phyloP scores from a whole-genome alignment of 1,140 invertebrate genomes.

The Lamellibrachia luymesi region DNA sequence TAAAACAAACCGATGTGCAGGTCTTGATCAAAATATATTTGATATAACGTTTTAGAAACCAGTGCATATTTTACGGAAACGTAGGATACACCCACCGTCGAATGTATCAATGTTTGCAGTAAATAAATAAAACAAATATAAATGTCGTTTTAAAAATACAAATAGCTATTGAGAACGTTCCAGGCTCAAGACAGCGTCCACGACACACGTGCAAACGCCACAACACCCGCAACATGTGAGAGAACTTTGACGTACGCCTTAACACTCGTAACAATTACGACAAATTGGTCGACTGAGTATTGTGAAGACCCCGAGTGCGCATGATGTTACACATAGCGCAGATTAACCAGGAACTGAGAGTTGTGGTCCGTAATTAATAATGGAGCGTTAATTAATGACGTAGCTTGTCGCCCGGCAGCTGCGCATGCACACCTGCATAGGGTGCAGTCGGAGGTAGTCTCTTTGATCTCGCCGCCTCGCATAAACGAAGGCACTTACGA shows the following conservation, averaged over 20 bases:
- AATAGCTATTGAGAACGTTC: too few species aligned
- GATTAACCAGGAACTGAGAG: neutral
- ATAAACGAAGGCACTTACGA: neutral
- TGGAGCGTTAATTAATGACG: neutral
- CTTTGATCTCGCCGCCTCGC: neutral
- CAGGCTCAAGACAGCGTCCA: too few species aligned
- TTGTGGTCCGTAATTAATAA: neutral
- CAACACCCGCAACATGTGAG: neutral
- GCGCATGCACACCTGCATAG: neutral
- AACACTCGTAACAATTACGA: neutral
- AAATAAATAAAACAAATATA: too few species aligned
- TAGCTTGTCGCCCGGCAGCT: neutral
- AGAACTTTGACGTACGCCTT: neutral
- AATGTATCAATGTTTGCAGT: too few species aligned
- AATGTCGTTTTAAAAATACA: too few species aligned
- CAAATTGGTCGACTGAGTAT: neutral
- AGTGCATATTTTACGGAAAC: too few species aligned
- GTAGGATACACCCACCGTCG: too few species aligned
- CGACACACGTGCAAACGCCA: neutral
- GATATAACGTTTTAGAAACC: too few species aligned
- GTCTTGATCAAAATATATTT: too few species aligned
- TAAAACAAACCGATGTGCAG: too few species aligned
- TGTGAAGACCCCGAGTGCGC: neutral
- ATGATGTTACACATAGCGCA: neutral
- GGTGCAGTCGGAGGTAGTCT: neutral